Evolutionary conservation across 2,797 vertebrate species (phyloP).

Genomic region (Malacoraja senta): DNA sequence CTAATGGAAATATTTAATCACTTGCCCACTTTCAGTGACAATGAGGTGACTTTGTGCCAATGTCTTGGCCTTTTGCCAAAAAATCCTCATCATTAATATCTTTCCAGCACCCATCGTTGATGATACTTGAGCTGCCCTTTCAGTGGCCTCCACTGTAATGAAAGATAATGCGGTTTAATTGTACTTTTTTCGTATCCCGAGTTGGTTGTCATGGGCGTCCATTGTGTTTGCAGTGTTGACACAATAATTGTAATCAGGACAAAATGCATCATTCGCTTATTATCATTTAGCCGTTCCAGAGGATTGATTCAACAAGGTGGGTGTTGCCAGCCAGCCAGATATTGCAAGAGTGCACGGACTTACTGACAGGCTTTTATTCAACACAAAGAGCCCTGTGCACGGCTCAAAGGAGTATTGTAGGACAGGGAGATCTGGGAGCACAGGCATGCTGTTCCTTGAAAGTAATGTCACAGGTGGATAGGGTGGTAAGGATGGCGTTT

Average conservation of each 20-base stretch:
- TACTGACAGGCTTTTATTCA: not conserved
- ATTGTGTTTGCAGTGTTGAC: not conserved
- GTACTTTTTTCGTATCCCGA: not conserved
- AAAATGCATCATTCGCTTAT: not conserved
- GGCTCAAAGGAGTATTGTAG: too few relatives aligned
- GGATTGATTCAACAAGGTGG: not conserved
- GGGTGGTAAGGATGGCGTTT: too few relatives aligned
- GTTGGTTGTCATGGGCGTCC: not conserved
- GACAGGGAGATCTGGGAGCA: too few relatives aligned
- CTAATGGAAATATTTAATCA: conserved; percentile 30
- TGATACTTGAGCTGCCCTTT: not conserved
- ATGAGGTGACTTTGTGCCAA: not conserved
- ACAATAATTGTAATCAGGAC: not conserved
- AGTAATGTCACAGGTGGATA: too few relatives aligned
- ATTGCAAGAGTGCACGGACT: not conserved
- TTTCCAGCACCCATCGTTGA: not conserved
- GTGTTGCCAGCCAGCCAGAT: not conserved
- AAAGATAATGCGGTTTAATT: not conserved
- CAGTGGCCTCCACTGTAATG: not conserved
- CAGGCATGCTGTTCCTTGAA: too few relatives aligned
- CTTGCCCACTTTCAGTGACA: not conserved
- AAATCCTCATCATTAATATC: not conserved
- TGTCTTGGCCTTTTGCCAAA: not conserved
- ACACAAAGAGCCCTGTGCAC: too few relatives aligned
- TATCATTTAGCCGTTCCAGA: not conserved